These are phyloP conservation scores for Drosophila pruinosa DNA, from an alignment of 1,140 invertebrate species.

Conservation along the genomic window DNA sequence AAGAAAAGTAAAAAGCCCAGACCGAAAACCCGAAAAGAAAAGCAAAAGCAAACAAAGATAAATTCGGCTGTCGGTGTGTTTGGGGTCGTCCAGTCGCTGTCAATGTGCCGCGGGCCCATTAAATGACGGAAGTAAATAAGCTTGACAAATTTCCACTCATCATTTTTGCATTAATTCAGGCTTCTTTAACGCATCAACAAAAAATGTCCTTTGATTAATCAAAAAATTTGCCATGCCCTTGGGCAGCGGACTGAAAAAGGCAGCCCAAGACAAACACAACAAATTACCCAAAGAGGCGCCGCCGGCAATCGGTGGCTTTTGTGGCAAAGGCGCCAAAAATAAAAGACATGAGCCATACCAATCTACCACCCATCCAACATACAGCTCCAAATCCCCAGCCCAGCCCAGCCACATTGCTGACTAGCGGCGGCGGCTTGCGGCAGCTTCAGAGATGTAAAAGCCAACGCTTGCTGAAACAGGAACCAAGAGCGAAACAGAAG, in stretches of 20 bases:
- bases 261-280: slow-evolving; percentile 64
- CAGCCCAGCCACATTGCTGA: slow-evolving; percentile 1
- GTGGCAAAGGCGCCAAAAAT: slow-evolving; percentile 61
- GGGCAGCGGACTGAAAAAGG: slow-evolving; percentile 34
- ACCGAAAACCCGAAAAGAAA: neutral
- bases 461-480: slow-evolving; percentile 3
- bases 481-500: slow-evolving; percentile 5
- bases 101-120: slow-evolving; percentile 70
- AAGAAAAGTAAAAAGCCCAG: slow-evolving; percentile 20
- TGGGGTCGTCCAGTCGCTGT: slow-evolving; percentile 20
- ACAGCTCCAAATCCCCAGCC: too few relatives aligned
- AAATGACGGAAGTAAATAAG: slow-evolving; percentile 82
- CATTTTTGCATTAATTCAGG: slow-evolving; percentile 82
- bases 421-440: slow-evolving; percentile 35
- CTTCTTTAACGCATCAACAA: slow-evolving; percentile 70
- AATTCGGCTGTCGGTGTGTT: slow-evolving; percentile 36
- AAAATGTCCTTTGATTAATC: slow-evolving; percentile 82
- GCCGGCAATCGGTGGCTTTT: slow-evolving; percentile 45
- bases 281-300: slow-evolving; percentile 75
- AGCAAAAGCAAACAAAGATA: slow-evolving; percentile 74
- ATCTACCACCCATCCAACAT: neutral
- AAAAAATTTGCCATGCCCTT: slow-evolving; percentile 69
- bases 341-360: slow-evolving; percentile 24
- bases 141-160: slow-evolving; percentile 82
- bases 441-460: slow-evolving; percentile 23